A percentile compares a stretch with the other conserved stretches of the same genome.
Conservation (phyloP, 2,888 invertebrate genomes). For the Erpobdella octoculata region DNA sequence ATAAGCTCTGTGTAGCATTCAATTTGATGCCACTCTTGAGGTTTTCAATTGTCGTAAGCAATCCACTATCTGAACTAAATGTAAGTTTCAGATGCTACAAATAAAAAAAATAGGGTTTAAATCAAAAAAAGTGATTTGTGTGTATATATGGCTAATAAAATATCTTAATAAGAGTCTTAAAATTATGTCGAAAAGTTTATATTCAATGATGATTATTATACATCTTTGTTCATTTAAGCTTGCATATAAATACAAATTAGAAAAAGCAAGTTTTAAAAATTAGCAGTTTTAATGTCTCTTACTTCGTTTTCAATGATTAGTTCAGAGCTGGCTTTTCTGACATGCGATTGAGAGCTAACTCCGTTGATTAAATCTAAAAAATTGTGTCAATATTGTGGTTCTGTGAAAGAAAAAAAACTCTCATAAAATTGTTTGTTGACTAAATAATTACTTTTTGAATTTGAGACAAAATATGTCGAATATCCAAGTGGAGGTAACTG, state of each 20-base stretch:
- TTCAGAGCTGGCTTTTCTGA: too few species aligned
- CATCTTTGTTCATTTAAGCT: too few species aligned
- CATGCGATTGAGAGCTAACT: too few species aligned
- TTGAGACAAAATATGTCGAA: conserved; percentile 45
- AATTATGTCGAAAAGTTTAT: too few species aligned
- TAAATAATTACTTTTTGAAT: not conserved
- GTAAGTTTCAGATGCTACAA: conserved; percentile 50
- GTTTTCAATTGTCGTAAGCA: conserved; percentile 55
- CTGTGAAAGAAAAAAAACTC: too few species aligned
- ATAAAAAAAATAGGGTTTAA: not conserved
- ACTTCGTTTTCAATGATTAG: conserved; percentile 21
- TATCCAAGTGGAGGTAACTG: conserved; percentile 47
- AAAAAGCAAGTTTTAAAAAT: not conserved
- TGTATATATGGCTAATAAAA: too few species aligned
- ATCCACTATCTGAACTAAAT: conserved; percentile 58
- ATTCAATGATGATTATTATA: too few species aligned
- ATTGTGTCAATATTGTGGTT: too few species aligned
- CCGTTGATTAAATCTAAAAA: too few species aligned
- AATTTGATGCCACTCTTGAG: conserved; percentile 41
- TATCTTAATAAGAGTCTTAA: too few species aligned
- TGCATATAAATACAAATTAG: too few species aligned
- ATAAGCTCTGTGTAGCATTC: conserved; percentile 44
- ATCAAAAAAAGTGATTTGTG: conserved; percentile 1
- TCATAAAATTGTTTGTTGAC: too few species aligned
- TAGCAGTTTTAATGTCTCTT: not conserved